Base-by-base conservation (phyloP, 2,113 vertebrate species). In the Macaca nemestrina region DNA sequence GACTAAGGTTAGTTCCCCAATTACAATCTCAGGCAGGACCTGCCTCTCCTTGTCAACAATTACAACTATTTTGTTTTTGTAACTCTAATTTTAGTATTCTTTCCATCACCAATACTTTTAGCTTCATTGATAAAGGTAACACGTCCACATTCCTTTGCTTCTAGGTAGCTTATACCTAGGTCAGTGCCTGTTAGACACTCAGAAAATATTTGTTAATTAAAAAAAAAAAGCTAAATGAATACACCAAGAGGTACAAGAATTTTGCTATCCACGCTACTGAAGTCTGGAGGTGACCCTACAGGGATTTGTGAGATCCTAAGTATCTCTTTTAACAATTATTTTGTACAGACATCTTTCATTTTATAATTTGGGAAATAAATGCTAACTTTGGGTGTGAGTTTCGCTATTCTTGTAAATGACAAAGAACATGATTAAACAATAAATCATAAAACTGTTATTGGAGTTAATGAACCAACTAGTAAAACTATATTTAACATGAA, bases 401-500 rank as follows among this genome's bases (percentile, higher is more conserved):
- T 90, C 17, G 11, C n/a, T 86, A n/a, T 35, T 75, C 18, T 16
- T 80, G 0, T 67, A 93, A 96, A 20, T 78, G 45, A 87, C 17
- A 85, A 88, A 81, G 79, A 90, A 70, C 2, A 72, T 40, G 43
- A 70, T 43, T n/a, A 59, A 97, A 59, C 20, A 40, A 86, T 80
- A 48, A 81, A 93, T 78, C 75, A 17, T 83, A n/a, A 61, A 92
- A 73, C 55, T 93, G 6, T 82, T 94, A 59, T 52, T 20, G 73
- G n/a, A 93, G 61, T 93, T 94, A 95, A 94, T 55, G 81, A 97
- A 88, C 22, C 82, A 95, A 17, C 40, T 38, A 40, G 57, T 57
- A 57, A 92, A 97, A 87, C 11, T 22, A 32, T 45, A 88, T 67
- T 92, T 88, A 91, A 78, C 32, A 52, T 59, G 45, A 90, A 88